Conservation (phyloP, 1,140 invertebrate genomes). For the Alviniconcha marisindica region DNA sequence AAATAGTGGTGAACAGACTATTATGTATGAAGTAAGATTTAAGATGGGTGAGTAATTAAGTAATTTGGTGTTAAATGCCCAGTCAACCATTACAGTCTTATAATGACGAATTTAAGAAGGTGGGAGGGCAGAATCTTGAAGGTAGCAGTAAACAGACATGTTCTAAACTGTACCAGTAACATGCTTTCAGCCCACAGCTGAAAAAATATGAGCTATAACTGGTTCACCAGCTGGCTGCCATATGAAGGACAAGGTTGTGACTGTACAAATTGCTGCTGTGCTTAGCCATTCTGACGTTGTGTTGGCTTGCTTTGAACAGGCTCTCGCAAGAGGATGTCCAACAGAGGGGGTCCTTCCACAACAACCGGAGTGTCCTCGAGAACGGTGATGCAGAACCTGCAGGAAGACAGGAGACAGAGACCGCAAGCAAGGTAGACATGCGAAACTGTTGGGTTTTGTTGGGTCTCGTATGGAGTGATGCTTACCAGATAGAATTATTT, state of each 20-base stretch:
- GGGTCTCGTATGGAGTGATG: not conserved
- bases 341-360: not conserved
- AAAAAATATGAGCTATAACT: not conserved
- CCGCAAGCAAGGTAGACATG: not conserved
- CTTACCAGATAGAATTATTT: not conserved
- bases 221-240: too few species aligned
- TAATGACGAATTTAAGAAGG: too few species aligned
- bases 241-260: not conserved
- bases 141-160: not conserved
- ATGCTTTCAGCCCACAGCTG: not conserved
- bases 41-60: too few species aligned
- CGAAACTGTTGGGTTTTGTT: not conserved
- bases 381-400: not conserved
- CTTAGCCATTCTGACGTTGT: not conserved
- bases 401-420: too few species aligned
- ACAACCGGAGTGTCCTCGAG: constrained; percentile 1
- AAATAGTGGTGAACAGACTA: too few species aligned
- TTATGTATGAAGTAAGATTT: too few species aligned
- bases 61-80: too few species aligned
- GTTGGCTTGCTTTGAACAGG: too few species aligned
- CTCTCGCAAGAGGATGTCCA: not conserved
- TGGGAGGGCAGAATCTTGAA: too few species aligned
- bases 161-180: not conserved
- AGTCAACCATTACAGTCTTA: too few species aligned
- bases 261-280: too few species aligned